Evolutionary conservation across 2,113 vertebrate genomes (phyloP), one percentile per base, ranked within the genome.

Genomic region (Poecile atricapillus): DNA sequence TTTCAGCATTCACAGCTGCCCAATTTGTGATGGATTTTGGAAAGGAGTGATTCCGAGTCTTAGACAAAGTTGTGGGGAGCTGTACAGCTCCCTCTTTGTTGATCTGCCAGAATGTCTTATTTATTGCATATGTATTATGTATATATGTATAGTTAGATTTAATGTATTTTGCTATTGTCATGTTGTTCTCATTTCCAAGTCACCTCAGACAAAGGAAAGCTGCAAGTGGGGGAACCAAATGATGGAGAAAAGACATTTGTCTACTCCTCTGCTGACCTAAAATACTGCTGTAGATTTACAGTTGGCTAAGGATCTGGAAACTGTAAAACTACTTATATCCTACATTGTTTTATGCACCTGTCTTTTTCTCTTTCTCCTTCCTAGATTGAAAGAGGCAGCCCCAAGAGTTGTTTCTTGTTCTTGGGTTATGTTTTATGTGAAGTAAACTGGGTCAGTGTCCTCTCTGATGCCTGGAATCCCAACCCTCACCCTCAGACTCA

Each of bases 391-490:
- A 98, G 99, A 97, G 99, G 99, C 94, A 99, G 99, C 65, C 99
- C 99, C 50, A 99, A 99, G 96, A 99, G 98, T 95, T 99, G 99
- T 94, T 99, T 99, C 96, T 96, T 99, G 33, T 99, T 99, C 93
- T 74, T 99, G 94, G 99, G 99, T 31, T 98, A 97, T 64, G 94
- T 99, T 50, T 97, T 99, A 28, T 99, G 99, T 96, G 98, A 99
- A 84, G 98, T 99, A 53, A 99, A 99, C 96, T 99, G 99, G 99
- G 97, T 99, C 97, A 99, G 99, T 65, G 98, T 99, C 49, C 97
- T 99, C 11, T 98, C 98, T 58, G 98, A 99, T 93, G 98, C 98
- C 84, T 98, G 99, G 97, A 98, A 98, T 76, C 97, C 98, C 21
- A 97, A 79, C 50, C 98, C 98, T 4, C 95, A 86, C 46, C 97